Percentiles rank a stretch among this genome's conserved stretches.
These are phyloP conservation scores for Bombycilla garrulus DNA, from an alignment of 2,113 vertebrate species.

Conservation along the genomic window DNA sequence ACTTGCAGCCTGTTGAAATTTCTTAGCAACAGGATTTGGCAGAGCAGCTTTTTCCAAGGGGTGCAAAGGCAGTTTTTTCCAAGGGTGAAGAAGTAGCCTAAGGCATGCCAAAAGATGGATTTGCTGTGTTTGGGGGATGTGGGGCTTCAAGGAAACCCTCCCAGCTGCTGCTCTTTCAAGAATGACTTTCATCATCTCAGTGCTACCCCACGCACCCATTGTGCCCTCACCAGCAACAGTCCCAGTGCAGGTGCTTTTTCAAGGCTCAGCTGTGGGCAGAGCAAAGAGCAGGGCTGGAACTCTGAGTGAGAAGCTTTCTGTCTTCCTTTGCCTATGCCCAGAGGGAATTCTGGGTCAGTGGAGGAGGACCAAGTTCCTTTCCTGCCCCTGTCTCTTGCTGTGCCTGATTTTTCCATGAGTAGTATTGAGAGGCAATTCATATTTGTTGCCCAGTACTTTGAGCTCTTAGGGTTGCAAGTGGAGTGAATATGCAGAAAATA, in stretches of 20 bases:
- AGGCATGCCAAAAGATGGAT: neutral
- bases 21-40: neutral
- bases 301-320: neutral
- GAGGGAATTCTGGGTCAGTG: neutral
- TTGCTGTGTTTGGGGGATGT: neutral
- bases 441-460: neutral
- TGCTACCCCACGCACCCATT: fast-evolving
- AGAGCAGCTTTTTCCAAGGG: neutral
- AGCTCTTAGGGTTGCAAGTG: neutral
- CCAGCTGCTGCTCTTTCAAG: neutral
- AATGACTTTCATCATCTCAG: neutral
- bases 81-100: neutral
- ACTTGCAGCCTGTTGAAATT: neutral
- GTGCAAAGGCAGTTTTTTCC: neutral
- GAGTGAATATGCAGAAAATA: neutral
- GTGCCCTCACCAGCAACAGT: neutral
- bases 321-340: neutral
- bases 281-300: neutral
- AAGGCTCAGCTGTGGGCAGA: neutral
- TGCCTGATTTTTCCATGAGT: neutral
- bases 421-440: neutral
- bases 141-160: neutral
- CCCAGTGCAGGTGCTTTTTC: neutral
- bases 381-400: neutral
- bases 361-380: neutral